Evolutionary conservation across 2,797 vertebrate genomes (phyloP), one percentile per base, ranked within the genome.

Genomic region (Jordanella pulchra): DNA sequence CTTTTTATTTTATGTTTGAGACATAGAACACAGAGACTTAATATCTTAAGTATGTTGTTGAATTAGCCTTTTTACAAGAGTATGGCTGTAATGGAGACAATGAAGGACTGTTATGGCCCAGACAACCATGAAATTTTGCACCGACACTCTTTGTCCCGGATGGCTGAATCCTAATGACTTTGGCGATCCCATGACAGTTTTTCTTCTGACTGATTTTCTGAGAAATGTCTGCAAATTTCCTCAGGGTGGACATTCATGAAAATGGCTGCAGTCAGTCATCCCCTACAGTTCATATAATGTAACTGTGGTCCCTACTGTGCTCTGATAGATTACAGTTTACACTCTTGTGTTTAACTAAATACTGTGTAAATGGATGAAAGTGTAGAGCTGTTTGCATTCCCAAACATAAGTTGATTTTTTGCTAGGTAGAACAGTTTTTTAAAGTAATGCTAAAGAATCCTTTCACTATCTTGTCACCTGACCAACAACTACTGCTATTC

Each of bases 1-100:
- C 88, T 86, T 76, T 84, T 84, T 73, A 79, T 90, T 79, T 76
- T 27, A 77, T 45, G 76, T 83, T 86, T 70, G 74, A 79, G 73
- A 75, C 77, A 74, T 61, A 71, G 66, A 78, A 56, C 42, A 82
- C 67, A 80, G 72, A 69, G 53, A 70, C 55, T 39, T 45, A 71
- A 48, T 39, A 27, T 64, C 75, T 73, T 58, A 71, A 78, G 54
- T 58, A 47, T 48, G 65, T 58, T 76, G 69, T 58, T 69, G 63
- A 51, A 47, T 71, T 63, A 35, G 42, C 35, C 23, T 58, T 65
- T 76, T 53, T 72, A 47, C 47, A 74, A n/a, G 61, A 42, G 32
- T n/a, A 14, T 50, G 28, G 42, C 50, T 48, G 58, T 73, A 60
- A 72, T 39, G 45, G 27, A 78, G 23, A 72, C 21, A 51, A 53